Evolutionary conservation across 2,797 vertebrate genomes (phyloP), one percentile per base, ranked within the genome.

Genomic region (Pachyuromys duprasi): DNA sequence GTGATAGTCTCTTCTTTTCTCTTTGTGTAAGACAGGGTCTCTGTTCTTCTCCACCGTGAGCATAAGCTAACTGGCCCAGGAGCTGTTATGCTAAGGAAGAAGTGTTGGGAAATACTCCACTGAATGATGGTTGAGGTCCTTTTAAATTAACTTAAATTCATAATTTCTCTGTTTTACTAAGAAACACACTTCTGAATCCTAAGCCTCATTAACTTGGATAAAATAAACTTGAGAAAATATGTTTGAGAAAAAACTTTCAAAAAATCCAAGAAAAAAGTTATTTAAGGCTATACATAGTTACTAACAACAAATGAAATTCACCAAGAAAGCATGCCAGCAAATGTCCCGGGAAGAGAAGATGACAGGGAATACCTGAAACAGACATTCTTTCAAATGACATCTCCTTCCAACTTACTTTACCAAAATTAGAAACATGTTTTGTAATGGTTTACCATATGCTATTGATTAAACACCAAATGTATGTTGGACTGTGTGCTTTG

Each of bases 141-240:
- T 75, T 70, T 88, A 89, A 95, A 26, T 86, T 49, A 49, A 49
- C 49, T 49, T 49, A 49, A 49, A 8, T 92, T 96, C 80, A 57
- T 83, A 31, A 65, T 42, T 88, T 74, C 18, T 89, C 33, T 86
- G 78, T 79, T 95, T 89, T 11, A 87, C 69, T 87, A 92, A 89
- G 75, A 90, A 90, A 95, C 2, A 95, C 4, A 89, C 20, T 94
- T 74, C 49, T 90, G 79, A 96, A 70, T 90, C 62, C 2, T 53
- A 49, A 95, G 22, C n/a, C 42, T 91, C 55, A 93, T 90, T 95
- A 94, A 62, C 79, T 96, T 90, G 53, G 62, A 70, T 80, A 86
- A 80, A 93, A 95, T 78, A 86, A 89, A 94, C 65, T 94, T 95
- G 31, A 81, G 74, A 94, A 87, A 92, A 70, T 82, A 86, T 22